A percentile compares a stretch with the other conserved stretches of the same genome.
phyloP scores from a whole-genome alignment of 2,113 vertebrate species.

The Paedocypris sp. region DNA sequence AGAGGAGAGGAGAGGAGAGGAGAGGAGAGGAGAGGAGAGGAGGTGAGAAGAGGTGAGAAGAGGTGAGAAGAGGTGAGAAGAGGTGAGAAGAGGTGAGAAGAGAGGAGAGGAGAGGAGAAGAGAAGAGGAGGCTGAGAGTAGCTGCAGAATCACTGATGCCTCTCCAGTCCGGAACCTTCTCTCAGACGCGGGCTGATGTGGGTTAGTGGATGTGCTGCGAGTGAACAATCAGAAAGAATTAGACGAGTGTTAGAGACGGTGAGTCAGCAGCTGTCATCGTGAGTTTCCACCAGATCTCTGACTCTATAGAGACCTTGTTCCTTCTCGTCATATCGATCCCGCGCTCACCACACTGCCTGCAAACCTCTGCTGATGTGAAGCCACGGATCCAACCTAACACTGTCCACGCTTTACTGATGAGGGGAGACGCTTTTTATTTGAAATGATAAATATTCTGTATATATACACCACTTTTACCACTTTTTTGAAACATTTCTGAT shows the following conservation, averaged over 20 bases:
- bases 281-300: background rate
- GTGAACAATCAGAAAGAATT: background rate
- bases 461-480: too few relatives aligned
- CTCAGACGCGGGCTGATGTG: background rate
- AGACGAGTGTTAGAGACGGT: background rate
- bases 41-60: too few relatives aligned
- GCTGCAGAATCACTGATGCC: too few relatives aligned
- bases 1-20: too few relatives aligned
- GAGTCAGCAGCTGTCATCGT: background rate
- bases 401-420: background rate
- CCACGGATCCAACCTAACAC: conserved; percentile 15
- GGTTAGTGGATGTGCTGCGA: background rate
- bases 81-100: too few relatives aligned
- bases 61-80: too few relatives aligned
- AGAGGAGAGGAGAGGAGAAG: too few relatives aligned
- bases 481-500: too few relatives aligned
- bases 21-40: too few relatives aligned
- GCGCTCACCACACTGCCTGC: background rate
- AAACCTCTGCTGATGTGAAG: conserved; percentile 5
- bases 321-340: conserved; percentile 6
- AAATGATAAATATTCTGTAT: too few relatives aligned
- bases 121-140: too few relatives aligned
- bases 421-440: too few relatives aligned
- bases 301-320: conserved; percentile 3
- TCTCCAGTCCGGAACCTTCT: conserved; percentile 27